These are phyloP conservation scores for Discoglossus pictus DNA, from an alignment of 2,797 vertebrate species.

Conservation along the genomic window DNA sequence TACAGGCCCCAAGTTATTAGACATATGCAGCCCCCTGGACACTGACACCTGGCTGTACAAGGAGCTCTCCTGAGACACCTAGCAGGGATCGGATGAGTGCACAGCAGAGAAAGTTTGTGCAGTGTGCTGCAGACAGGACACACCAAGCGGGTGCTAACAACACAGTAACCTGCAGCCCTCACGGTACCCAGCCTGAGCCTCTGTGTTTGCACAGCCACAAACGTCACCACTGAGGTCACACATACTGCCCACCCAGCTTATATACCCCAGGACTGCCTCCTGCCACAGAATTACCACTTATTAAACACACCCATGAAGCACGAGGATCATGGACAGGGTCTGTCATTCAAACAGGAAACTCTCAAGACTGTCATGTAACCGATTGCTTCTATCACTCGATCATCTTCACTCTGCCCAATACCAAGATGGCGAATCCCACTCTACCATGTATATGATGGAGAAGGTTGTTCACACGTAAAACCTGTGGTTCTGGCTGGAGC, in stretches of 20 bases:
- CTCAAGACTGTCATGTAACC: neutral
- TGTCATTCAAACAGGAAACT: neutral
- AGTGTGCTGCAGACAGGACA: neutral
- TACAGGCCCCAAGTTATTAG: too few species aligned
- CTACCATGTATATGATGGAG: fast-evolving
- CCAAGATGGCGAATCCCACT: slow-evolving; percentile 25
- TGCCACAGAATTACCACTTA: neutral
- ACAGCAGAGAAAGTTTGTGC: neutral
- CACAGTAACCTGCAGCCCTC: slow-evolving; percentile 18
- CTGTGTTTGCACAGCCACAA: slow-evolving; percentile 26
- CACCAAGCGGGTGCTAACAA: neutral
- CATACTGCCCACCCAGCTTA: neutral
- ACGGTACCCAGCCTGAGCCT: neutral
- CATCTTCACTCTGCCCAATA: neutral
- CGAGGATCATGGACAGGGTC: too few species aligned
- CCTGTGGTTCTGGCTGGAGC: slow-evolving; percentile 16
- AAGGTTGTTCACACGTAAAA: neutral
- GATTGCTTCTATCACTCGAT: neutral
- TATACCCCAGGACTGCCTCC: slow-evolving; percentile 1
- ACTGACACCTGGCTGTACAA: neutral
- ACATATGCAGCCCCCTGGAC: too few species aligned
- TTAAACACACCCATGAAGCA: slow-evolving; percentile 51
- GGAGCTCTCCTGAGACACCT: neutral
- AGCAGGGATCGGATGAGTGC: neutral
- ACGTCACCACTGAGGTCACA: slow-evolving; percentile 12